phyloP scores from a whole-genome alignment of 1,140 invertebrate species.

The Drosophila kurseongensis region DNA sequence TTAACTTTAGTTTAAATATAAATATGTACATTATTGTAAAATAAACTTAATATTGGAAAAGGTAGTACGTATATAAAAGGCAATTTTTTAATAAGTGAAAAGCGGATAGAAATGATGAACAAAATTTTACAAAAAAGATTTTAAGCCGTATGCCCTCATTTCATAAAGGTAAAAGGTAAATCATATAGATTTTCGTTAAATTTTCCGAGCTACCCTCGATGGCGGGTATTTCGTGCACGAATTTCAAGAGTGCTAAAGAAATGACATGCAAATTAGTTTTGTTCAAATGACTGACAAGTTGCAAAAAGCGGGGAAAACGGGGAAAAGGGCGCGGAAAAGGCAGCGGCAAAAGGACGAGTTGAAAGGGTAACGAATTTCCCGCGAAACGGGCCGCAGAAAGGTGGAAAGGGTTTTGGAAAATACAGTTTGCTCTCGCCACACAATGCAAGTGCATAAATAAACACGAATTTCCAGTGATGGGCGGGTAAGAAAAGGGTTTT shows the following conservation, averaged over 20 bases:
- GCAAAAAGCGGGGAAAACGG: conserved; percentile 54
- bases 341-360: conserved; percentile 2
- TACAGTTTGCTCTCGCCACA: conserved; percentile 56
- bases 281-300: conserved; percentile 84
- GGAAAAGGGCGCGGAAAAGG: conserved; percentile 15
- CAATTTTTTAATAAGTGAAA: no score
- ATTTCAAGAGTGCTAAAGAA: conserved; percentile 81
- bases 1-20: no score
- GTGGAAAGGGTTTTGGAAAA: conserved; percentile 56
- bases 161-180: background rate
- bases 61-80: no score
- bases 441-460: conserved; percentile 78
- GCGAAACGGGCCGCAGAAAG: conserved; percentile 40
- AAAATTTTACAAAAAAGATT: no score
- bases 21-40: no score
- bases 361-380: conserved; percentile 59
- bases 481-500: conserved; percentile 34
- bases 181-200: background rate
- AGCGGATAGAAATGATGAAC: no score
- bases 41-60: no score
- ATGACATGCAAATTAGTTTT: conserved; percentile 84
- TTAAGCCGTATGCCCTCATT: no score
- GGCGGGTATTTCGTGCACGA: conserved; percentile 63
- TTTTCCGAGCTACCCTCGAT: conserved; percentile 13
- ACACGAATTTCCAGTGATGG: conserved; percentile 41